These are phyloP conservation scores for Epizoanthus fatuus DNA, from an alignment of 92 coral and sea anemone genomes.

Conservation along the genomic window DNA sequence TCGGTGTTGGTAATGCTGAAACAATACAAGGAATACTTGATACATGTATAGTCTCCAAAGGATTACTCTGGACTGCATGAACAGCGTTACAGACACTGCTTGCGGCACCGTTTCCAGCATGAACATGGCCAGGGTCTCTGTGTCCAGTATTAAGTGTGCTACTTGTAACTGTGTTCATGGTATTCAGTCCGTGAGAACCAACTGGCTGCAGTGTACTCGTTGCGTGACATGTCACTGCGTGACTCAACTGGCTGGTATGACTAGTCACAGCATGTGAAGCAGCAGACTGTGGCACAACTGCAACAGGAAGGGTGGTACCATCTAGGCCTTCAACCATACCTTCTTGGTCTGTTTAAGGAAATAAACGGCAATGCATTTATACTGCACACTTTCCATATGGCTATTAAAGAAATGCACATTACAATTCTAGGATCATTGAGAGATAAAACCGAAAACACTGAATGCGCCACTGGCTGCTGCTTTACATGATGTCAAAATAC, in stretches of 20 bases:
- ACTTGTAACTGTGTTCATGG: neutral
- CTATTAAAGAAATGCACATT: too few species aligned
- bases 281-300: constrained; percentile 54
- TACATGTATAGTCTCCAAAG: neutral
- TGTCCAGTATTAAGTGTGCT: constrained; percentile 2
- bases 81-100: neutral
- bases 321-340: constrained; percentile 85
- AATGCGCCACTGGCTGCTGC: too few species aligned
- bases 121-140: neutral
- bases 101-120: neutral
- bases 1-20: constrained; percentile 16
- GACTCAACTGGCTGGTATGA: constrained; percentile 6
- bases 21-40: constrained; percentile 20
- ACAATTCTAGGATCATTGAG: too few species aligned
- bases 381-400: neutral
- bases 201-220: neutral
- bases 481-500: too few species aligned
- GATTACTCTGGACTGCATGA: neutral
- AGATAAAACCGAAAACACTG: too few species aligned
- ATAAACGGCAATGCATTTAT: neutral
- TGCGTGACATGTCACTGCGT: neutral
- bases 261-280: neutral
- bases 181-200: constrained; percentile 11
- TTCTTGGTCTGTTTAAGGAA: constrained; percentile 71
- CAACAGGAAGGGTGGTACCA: constrained; percentile 74